Base-by-base conservation (phyloP, 2,113 vertebrate species). In the Pseudorectes ferrugineus region DNA sequence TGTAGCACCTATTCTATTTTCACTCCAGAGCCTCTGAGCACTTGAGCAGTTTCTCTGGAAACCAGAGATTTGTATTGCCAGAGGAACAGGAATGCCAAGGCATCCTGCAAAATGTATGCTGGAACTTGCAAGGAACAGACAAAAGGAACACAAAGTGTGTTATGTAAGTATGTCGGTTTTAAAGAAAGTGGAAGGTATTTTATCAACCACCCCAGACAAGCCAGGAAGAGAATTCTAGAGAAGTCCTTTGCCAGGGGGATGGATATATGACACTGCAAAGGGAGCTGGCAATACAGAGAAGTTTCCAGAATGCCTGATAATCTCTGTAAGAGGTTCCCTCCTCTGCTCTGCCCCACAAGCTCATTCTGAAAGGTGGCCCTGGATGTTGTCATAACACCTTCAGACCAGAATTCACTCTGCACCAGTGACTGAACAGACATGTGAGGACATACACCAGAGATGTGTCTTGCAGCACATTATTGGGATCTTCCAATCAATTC, bases 21-120 rank as follows among this genome's bases (percentile, higher is more conserved):
- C 89, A 83, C 82, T 95, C 78, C 88, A 94, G 80, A 87, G 80
- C 15, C 36, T 26, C 87, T 51, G 17, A 85, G 84, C 80, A 40
- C 74, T 95, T 29, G 4, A 95, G 80, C 89, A 87, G 95, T 92
- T 96, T 89, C 96, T 96, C 93, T 94, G 93, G 94, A 95, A 95
- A 95, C 93, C 88, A 76, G 36, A 55, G 43, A 82, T 80, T 7
- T 59, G 26, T 58, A 35, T 14, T 89, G 83, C 88, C 65, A 91
- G 59, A 6, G 17, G 67, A 87, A 62, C 14, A 57, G 51, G 45
- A 36, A 79, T 20, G 25, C 81, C 93, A 89, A 91, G 54, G 81
- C 80, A 81, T 36, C 80, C 89, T 95, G 68, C 81, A 92, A 48
- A 92, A 65, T 11, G 23, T 21, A 23, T 16, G 29, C 82, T 68